phyloP scores from a whole-genome alignment of 2,888 invertebrate species.

The Chrysomela aeneicollis region DNA sequence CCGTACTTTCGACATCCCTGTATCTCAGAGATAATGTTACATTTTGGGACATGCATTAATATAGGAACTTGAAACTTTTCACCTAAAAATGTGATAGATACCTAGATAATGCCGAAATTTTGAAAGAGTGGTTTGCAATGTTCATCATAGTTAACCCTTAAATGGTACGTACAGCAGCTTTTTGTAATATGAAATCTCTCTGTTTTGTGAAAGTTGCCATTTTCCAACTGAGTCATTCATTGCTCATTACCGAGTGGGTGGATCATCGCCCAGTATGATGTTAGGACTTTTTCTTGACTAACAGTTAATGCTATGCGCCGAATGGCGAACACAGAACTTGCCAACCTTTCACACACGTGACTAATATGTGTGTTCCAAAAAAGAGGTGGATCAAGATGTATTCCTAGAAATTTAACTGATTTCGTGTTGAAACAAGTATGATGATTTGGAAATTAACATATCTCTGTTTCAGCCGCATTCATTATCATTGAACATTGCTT shows the following conservation, averaged over 20 bases:
- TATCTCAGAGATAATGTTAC: too few species aligned
- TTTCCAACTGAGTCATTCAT: not conserved
- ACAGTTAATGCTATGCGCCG: not conserved
- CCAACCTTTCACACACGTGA: not conserved
- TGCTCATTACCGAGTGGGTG: slow-evolving; percentile 2
- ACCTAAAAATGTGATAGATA: not conserved
- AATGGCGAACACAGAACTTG: not conserved
- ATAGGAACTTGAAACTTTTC: too few species aligned
- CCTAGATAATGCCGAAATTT: not conserved
- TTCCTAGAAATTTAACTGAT: too few species aligned
- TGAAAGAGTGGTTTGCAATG: slow-evolving; percentile 4
- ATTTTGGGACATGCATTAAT: too few species aligned
- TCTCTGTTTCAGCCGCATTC: slow-evolving; percentile 1
- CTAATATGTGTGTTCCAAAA: not conserved
- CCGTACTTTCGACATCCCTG: too few species aligned
- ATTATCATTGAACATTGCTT: not conserved
- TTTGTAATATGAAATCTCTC: not conserved
- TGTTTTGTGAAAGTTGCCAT: not conserved
- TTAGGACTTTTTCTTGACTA: not conserved
- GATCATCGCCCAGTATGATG: not conserved
- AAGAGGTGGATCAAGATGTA: slow-evolving; percentile 5
- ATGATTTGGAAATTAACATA: not conserved
- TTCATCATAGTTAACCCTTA: not conserved
- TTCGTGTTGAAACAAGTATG: too few species aligned
- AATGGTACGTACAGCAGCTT: too few species aligned